Conservation (phyloP, 2,113 vertebrate genomes). For the Esox niger region DNA sequence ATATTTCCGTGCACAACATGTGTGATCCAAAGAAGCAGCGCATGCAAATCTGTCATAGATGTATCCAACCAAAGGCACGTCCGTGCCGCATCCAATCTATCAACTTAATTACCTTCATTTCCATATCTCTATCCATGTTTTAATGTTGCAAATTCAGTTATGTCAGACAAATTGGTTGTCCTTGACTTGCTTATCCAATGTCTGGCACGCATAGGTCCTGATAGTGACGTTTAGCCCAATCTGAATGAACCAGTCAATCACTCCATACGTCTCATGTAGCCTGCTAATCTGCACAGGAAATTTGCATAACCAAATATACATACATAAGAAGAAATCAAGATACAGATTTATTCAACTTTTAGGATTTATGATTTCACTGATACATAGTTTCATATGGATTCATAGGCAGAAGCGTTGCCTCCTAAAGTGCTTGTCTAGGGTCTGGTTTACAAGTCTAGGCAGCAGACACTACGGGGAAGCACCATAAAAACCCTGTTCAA, state of each 20-base stretch:
- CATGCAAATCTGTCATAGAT: constrained; percentile 36
- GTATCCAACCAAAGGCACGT: constrained; percentile 50
- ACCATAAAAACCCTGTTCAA: too few relatives aligned
- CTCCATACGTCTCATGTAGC: constrained; percentile 34
- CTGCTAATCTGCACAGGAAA: constrained; percentile 31
- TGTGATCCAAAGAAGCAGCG: constrained; percentile 6
- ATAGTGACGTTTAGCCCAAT: constrained; percentile 12
- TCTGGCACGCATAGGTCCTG: constrained; percentile 16
- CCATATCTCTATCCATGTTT: constrained; percentile 59
- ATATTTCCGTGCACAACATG: background rate
- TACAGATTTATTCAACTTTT: too few relatives aligned
- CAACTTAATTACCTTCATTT: constrained; percentile 75
- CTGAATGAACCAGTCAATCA: constrained; percentile 45
- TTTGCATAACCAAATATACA: constrained; percentile 40
- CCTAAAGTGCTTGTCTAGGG: too few relatives aligned
- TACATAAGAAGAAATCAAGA: constrained; percentile 35
- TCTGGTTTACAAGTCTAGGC: too few relatives aligned
- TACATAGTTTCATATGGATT: too few relatives aligned
- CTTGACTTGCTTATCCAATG: constrained; percentile 56
- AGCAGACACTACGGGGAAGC: too few relatives aligned
- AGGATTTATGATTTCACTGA: too few relatives aligned
- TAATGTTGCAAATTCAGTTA: constrained; percentile 70
- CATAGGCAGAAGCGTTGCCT: too few relatives aligned
- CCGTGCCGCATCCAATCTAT: constrained; percentile 64
- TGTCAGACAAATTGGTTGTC: constrained; percentile 65